These are phyloP conservation scores for Bruchidius siliquastri DNA, from an alignment of 2,888 invertebrate species.

Conservation along the genomic window DNA sequence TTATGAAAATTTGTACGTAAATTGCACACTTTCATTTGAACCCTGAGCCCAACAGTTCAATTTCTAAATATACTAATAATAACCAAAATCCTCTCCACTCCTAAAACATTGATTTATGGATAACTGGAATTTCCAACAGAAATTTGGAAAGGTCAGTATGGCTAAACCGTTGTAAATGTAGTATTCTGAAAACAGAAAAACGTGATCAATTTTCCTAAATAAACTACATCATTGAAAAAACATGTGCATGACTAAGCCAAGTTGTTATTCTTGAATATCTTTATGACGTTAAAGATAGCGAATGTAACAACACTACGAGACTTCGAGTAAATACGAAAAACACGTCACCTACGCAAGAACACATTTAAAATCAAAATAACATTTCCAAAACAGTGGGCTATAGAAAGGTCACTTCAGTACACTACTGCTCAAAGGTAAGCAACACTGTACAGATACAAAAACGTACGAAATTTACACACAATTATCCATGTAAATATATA, in stretches of 20 bases:
- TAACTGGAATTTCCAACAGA: neutral
- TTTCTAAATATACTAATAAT: too few relatives aligned
- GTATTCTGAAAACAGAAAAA: neutral
- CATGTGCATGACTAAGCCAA: neutral
- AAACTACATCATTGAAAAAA: neutral
- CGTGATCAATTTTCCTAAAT: neutral
- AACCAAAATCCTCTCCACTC: too few relatives aligned
- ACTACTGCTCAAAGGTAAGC: neutral
- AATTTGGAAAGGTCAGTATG: neutral
- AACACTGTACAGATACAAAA: too few relatives aligned
- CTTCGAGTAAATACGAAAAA: neutral
- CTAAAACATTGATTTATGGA: too few relatives aligned
- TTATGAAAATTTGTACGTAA: too few relatives aligned
- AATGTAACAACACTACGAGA: neutral
- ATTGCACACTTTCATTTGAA: too few relatives aligned
- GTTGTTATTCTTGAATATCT: neutral
- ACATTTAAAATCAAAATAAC: neutral
- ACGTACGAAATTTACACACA: too few relatives aligned
- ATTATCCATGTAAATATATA: too few relatives aligned
- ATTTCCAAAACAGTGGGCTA: neutral
- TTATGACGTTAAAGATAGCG: neutral
- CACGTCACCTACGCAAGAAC: neutral
- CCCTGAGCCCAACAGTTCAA: too few relatives aligned
- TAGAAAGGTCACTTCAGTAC: neutral
- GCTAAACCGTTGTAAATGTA: neutral